Conservation (phyloP, 2,888 invertebrate species). For the Andrena fulva region DNA sequence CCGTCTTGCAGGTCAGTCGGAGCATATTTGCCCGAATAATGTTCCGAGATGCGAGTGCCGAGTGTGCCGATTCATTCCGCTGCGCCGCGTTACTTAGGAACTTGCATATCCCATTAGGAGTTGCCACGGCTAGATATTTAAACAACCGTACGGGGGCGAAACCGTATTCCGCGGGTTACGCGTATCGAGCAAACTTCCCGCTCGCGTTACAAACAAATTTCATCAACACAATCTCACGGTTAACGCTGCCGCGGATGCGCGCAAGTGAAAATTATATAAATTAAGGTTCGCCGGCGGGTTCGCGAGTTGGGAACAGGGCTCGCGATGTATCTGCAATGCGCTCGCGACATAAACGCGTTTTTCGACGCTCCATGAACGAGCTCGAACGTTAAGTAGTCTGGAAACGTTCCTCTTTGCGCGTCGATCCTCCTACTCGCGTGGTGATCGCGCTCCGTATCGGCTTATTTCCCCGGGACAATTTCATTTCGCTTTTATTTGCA, state of each 20-base stretch:
- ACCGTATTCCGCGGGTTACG: background rate
- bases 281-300: background rate
- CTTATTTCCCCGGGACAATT: background rate
- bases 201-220: background rate
- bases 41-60: background rate
- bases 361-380: background rate
- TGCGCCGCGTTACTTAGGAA: background rate
- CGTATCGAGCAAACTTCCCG: constrained; percentile 19
- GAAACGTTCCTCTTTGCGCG: background rate
- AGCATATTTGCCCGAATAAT: too few species aligned
- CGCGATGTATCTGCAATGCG: background rate
- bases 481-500: constrained; percentile 72
- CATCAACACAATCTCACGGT: constrained; percentile 3
- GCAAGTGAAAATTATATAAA: background rate
- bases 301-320: background rate
- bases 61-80: background rate
- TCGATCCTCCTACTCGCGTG: background rate
- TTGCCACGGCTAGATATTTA: constrained; percentile 2
- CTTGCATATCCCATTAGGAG: constrained; percentile 8
- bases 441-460: background rate
- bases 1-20: too few species aligned
- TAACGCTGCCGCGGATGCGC: background rate
- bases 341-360: background rate
- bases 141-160: background rate
- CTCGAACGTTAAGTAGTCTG: background rate